These are phyloP conservation scores for Branchipolynoe longqiensis DNA, from an alignment of 2,888 invertebrate species.

Conservation along the genomic window DNA sequence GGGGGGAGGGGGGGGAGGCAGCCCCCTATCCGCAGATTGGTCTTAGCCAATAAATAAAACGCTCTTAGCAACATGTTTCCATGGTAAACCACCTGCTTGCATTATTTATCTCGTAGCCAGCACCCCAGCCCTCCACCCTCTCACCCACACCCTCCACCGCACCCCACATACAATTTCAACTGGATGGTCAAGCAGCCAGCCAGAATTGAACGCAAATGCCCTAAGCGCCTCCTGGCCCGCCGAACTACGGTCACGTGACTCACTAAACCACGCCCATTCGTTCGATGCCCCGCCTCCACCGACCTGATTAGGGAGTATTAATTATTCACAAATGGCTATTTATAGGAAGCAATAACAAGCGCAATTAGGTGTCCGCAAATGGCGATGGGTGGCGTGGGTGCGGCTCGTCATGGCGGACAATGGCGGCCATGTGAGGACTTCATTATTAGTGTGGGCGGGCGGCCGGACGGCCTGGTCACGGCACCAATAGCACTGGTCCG, in stretches of 20 bases:
- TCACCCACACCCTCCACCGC: background rate
- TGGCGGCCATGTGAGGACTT: too few relatives aligned
- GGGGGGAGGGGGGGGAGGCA: too few relatives aligned
- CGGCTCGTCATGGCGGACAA: background rate
- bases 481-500: too few relatives aligned
- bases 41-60: too few relatives aligned
- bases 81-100: background rate
- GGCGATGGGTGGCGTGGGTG: slow-evolving; percentile 14
- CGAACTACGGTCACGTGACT: too few relatives aligned
- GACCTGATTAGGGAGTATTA: slow-evolving; percentile 19
- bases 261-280: slow-evolving; percentile 17
- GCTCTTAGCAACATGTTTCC: too few relatives aligned
- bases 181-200: too few relatives aligned
- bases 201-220: too few relatives aligned
- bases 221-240: too few relatives aligned
- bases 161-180: background rate
- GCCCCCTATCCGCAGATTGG: too few relatives aligned
- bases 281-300: background rate
- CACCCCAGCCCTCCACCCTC: background rate
- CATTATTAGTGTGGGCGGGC: too few relatives aligned
- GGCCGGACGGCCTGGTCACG: too few relatives aligned
- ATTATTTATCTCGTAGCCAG: background rate
- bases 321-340: slow-evolving; percentile 32
- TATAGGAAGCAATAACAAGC: background rate
- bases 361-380: background rate